These are phyloP conservation scores for Mantis religiosa DNA, from an alignment of 2,888 invertebrate species.

Conservation along the genomic window DNA sequence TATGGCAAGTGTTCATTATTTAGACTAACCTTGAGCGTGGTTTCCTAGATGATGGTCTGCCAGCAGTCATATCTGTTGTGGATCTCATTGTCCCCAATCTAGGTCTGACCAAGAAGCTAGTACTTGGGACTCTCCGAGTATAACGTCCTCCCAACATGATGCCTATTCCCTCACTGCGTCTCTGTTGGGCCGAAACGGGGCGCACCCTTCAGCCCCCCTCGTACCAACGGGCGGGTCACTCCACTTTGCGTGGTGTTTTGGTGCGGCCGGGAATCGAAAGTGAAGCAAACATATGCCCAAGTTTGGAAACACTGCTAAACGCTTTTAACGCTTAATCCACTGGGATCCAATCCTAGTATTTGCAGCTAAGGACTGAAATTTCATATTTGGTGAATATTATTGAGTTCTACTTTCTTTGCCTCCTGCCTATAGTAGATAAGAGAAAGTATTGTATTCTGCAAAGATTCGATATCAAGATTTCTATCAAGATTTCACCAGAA, in stretches of 20 bases:
- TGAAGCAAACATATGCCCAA: too few relatives aligned
- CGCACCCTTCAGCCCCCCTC: background rate
- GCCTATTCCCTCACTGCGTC: background rate
- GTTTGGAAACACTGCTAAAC: too few relatives aligned
- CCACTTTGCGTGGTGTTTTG: background rate
- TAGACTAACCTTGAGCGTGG: background rate
- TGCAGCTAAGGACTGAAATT: too few relatives aligned
- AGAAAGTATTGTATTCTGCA: too few relatives aligned
- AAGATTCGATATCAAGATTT: too few relatives aligned
- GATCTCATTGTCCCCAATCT: background rate
- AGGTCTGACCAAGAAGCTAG: slow-evolving; percentile 24
- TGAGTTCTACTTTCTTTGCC: too few relatives aligned
- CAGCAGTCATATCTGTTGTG: background rate
- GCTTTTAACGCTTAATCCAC: too few relatives aligned
- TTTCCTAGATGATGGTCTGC: background rate
- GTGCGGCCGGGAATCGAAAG: background rate
- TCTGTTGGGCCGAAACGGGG: background rate
- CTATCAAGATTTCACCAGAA: too few relatives aligned
- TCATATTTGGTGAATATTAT: too few relatives aligned
- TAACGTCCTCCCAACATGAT: slow-evolving; percentile 22
- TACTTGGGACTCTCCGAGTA: background rate
- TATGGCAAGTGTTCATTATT: too few relatives aligned
- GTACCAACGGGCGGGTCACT: background rate
- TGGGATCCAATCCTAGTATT: too few relatives aligned
- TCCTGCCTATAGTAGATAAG: too few relatives aligned